A percentile compares a stretch with the other conserved stretches of the same genome.
Evolutionary conservation across 2,797 vertebrate genomes (phyloP).

Genomic region (Urosaurus nigricauda): DNA sequence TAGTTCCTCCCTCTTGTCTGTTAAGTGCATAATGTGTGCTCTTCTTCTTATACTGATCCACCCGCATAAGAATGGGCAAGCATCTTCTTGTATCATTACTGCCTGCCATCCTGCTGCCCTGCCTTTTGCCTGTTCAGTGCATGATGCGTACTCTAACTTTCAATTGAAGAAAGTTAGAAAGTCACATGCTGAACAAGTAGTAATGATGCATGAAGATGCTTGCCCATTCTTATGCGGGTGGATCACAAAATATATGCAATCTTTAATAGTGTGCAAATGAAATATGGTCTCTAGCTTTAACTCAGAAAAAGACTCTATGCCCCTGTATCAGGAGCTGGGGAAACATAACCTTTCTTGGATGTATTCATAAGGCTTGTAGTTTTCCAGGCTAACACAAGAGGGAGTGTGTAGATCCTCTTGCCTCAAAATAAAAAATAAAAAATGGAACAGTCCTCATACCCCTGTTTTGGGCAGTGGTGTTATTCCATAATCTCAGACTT

Average conservation of each 20-base stretch:
- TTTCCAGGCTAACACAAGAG: slow-evolving; percentile 75
- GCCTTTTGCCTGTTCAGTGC: too few species aligned
- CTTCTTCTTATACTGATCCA: too few species aligned
- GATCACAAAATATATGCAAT: background rate
- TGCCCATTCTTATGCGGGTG: background rate
- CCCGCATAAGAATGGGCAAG: too few species aligned
- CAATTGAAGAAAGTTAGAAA: too few species aligned
- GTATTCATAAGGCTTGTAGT: slow-evolving; percentile 46
- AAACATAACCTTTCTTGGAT: background rate
- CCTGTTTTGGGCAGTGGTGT: background rate
- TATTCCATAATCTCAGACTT: slow-evolving; percentile 6
- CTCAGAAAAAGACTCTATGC: background rate
- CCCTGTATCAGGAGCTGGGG: background rate
- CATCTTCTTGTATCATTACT: too few species aligned
- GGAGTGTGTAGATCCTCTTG: slow-evolving; percentile 70
- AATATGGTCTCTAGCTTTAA: background rate
- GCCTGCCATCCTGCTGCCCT: too few species aligned
- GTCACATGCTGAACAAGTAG: too few species aligned
- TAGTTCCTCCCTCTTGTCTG: too few species aligned
- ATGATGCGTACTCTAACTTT: too few species aligned
- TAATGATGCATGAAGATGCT: too few species aligned
- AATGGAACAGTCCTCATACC: background rate
- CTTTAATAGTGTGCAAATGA: background rate
- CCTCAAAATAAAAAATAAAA: background rate
- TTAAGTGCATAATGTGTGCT: too few species aligned